phyloP scores from a whole-genome alignment of 2,888 invertebrate species.

The Tetheella fluctuosa region DNA sequence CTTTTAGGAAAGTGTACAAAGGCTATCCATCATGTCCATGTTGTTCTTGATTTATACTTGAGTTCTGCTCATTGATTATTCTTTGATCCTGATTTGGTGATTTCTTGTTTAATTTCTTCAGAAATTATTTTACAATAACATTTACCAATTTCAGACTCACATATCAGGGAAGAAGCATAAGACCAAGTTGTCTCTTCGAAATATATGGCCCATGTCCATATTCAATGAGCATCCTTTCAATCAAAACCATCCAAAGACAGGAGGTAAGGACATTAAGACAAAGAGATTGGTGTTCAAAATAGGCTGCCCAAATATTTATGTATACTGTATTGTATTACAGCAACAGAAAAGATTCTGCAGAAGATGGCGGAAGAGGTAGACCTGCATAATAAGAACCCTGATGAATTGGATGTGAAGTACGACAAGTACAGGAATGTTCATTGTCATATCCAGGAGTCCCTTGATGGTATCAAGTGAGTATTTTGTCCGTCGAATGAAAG shows the following conservation, averaged over 20 bases:
- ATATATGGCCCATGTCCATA: conserved; percentile 64
- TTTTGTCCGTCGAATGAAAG: background rate
- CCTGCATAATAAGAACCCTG: conserved; percentile 38
- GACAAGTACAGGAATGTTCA: conserved; percentile 46
- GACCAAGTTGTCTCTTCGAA: conserved; percentile 54
- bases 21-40: too few relatives aligned
- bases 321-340: conserved; percentile 32
- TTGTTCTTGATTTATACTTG: too few relatives aligned
- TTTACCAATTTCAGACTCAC: conserved; percentile 62
- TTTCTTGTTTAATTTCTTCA: too few relatives aligned
- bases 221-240: conserved; percentile 65
- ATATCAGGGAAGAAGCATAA: conserved; percentile 80
- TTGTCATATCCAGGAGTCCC: conserved; percentile 68
- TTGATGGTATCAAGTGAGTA: conserved; percentile 68
- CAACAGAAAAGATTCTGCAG: conserved; percentile 50
- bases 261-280: conserved; percentile 25
- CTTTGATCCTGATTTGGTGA: too few relatives aligned
- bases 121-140: conserved; percentile 5
- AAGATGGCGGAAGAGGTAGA: conserved; percentile 64
- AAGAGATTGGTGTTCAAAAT: background rate
- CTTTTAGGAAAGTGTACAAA: too few relatives aligned
- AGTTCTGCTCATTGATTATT: too few relatives aligned
- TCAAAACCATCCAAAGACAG: conserved; percentile 31
- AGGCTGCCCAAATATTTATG: background rate
- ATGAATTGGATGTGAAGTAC: conserved; percentile 54